Percentiles rank a stretch among this genome's conserved stretches.
Conservation (phyloP, 23 tunicate genomes). For the Styela clava region DNA sequence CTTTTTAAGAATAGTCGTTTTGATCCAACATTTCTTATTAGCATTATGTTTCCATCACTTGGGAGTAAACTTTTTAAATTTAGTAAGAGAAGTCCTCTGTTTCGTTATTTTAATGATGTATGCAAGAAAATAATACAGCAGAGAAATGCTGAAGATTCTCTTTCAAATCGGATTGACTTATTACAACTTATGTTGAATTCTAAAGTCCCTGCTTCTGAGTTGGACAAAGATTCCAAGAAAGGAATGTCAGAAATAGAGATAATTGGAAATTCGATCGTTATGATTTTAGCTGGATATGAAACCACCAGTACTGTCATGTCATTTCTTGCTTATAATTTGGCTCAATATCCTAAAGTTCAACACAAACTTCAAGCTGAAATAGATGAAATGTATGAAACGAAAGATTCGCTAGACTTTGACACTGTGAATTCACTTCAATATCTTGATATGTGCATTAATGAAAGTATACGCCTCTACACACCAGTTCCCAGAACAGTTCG, state of each 20-base stretch:
- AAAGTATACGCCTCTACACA: constrained; percentile 1
- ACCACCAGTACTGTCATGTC: constrained; percentile 55
- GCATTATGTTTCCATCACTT: not conserved
- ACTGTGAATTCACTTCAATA: not conserved
- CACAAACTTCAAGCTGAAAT: constrained; percentile 46
- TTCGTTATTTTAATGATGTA: not conserved
- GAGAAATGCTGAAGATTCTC: not conserved
- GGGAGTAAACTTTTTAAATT: not conserved
- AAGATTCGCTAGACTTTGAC: not conserved
- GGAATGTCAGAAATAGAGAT: constrained; percentile 59
- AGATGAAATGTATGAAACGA: constrained; percentile 14
- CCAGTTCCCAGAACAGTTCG: not conserved
- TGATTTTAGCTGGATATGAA: constrained; percentile 77
- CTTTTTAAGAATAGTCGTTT: not conserved
- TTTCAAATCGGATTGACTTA: not conserved
- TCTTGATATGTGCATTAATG: constrained; percentile 4
- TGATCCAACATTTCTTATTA: constrained; percentile 5
- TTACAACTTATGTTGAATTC: not conserved
- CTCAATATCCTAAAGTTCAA: constrained; percentile 44
- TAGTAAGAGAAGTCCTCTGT: not conserved
- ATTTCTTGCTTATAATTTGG: constrained; percentile 62
- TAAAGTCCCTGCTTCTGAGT: not conserved
- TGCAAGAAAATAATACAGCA: not conserved
- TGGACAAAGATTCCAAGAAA: not conserved
- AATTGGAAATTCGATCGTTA: constrained; percentile 39